Evolutionary conservation across 2,888 invertebrate genomes (phyloP), one percentile per base, ranked within the genome.

Genomic region (Papilio elwesi): DNA sequence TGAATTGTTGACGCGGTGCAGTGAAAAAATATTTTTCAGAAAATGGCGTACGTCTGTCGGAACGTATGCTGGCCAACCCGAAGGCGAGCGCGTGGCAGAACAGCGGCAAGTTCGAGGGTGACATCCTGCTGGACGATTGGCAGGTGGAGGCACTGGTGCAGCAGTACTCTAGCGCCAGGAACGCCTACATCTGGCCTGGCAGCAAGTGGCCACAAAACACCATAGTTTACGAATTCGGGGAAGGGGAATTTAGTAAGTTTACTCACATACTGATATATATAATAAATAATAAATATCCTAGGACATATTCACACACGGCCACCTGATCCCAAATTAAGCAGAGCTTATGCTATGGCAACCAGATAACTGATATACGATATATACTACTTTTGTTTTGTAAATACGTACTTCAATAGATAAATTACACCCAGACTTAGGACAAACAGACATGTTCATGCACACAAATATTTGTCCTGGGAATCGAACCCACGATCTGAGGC

Each of bases 31-130:
- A 36, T 4, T 15, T 73, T 62, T n/a, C 77, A 87, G 87, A 78
- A 11, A 81, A 84, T 79, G 86, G 81, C 11, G 71, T 79, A 10
- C 78, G 80, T 9, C 78, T 83, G 74, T 74, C 83, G 11, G 80
- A 81, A 12, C 84, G 83, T 63, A 76, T 77, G 36, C 71, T 75
- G 12, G 70, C 74, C 1, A 71, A 77, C 2, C 83, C 86, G 0
- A 73, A 76, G 0, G 85, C 82, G 6, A 88, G 87, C 74, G 78
- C 87, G 1, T 91, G 91, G 76, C 90, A 91, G 80, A 78, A 82
- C 75, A 92, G 91, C 76, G 91, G 91, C 76, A 87, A 85, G 76
- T 92, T 79, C 80, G 83, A 92, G 68, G 92, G 92, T 0, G 92
- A 92, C 78, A 90, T 92, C 43, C 75, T 92, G 8, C 82, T 92